A percentile compares a stretch with the other conserved stretches of the same genome.
phyloP scores from a whole-genome alignment of 2,113 vertebrate genomes.

The Burhinus oedicnemus region DNA sequence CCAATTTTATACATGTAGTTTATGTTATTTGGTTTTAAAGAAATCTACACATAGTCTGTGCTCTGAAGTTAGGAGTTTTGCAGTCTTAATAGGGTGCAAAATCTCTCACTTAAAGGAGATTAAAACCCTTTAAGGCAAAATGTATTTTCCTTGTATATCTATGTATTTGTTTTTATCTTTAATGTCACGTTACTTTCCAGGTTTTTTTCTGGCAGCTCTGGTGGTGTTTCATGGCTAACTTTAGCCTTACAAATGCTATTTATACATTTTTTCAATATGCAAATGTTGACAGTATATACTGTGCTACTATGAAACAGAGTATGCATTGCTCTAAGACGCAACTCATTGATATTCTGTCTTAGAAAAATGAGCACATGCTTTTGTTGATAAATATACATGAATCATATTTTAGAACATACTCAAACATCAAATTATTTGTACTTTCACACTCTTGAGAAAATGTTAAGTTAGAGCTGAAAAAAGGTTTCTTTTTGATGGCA shows the following conservation, averaged over 20 bases:
- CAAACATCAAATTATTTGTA: neutral
- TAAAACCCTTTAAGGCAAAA: neutral
- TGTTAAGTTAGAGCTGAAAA: neutral
- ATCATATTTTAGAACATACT: neutral
- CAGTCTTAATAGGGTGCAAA: neutral
- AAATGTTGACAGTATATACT: neutral
- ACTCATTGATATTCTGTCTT: neutral
- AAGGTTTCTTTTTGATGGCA: conserved; percentile 32
- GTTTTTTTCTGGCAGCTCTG: neutral
- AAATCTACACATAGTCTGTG: neutral
- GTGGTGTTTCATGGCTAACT: neutral
- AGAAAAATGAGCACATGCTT: neutral
- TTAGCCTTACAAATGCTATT: neutral
- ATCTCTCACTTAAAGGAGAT: neutral
- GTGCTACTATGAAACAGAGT: neutral
- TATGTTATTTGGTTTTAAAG: neutral
- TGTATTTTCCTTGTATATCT: neutral
- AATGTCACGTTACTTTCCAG: neutral
- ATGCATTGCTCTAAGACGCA: neutral
- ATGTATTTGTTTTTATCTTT: conserved; percentile 19
- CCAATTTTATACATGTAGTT: neutral
- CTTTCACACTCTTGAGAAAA: neutral
- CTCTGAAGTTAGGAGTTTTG: neutral
- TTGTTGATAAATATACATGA: conserved; percentile 25
- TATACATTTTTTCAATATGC: conserved; percentile 14